Conservation (phyloP, 1,140 invertebrate species). For the Lucilia cuprina region DNA sequence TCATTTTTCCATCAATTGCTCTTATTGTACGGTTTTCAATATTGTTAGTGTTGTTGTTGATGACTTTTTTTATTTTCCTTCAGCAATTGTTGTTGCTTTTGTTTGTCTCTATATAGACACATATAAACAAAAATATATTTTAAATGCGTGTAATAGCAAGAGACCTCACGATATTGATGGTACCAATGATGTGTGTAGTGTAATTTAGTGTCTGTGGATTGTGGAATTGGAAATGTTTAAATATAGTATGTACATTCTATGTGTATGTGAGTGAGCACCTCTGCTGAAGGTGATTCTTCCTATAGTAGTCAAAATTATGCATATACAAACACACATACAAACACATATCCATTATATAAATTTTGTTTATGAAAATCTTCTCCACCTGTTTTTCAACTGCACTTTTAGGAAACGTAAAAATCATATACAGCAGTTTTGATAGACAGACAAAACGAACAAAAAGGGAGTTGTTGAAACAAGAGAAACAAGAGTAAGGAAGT, state of each 20-base stretch:
- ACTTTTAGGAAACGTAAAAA: background rate
- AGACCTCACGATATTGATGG: background rate
- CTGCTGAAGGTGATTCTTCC: background rate
- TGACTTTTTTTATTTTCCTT: background rate
- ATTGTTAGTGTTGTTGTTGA: background rate
- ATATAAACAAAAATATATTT: background rate
- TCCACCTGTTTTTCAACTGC: background rate
- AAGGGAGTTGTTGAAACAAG: background rate
- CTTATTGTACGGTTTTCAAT: background rate
- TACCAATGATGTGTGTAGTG: background rate
- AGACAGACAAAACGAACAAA: background rate
- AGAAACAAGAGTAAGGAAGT: too few species aligned
- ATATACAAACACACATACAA: too few species aligned
- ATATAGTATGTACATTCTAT: background rate
- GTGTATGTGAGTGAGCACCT: background rate
- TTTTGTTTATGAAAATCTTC: background rate
- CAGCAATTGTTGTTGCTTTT: background rate
- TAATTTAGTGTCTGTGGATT: background rate
- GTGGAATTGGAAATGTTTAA: background rate
- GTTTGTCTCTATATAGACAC: background rate
- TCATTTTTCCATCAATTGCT: constrained; percentile 24
- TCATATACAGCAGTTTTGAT: too few species aligned
- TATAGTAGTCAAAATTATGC: background rate
- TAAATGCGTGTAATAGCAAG: constrained; percentile 14
- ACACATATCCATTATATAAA: too few species aligned